phyloP scores from a whole-genome alignment of 2,888 invertebrate species.

The Diploptera punctata region DNA sequence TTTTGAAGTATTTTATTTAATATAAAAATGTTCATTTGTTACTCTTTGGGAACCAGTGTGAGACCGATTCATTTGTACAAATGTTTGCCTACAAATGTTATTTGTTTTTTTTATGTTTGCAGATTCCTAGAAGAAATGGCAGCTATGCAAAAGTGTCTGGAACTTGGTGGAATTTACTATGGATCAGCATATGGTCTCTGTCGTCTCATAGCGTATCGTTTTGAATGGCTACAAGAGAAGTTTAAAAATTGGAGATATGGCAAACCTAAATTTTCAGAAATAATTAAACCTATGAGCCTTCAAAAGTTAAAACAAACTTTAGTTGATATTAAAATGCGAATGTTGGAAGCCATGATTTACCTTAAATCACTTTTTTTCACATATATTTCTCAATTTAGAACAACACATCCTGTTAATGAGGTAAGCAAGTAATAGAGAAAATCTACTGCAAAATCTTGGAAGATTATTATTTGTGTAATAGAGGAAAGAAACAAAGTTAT shows the following conservation, averaged over 20 bases:
- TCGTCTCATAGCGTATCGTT: not conserved
- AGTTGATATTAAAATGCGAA: not conserved
- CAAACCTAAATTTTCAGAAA: not conserved
- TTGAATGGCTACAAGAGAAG: not conserved
- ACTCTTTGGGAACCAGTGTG: too few species aligned
- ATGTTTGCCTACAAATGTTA: too few species aligned
- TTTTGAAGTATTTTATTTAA: too few species aligned
- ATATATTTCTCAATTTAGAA: not conserved
- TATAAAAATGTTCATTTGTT: too few species aligned
- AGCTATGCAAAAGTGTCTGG: not conserved
- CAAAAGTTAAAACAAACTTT: not conserved
- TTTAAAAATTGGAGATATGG: not conserved
- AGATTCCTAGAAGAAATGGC: conserved; percentile 1
- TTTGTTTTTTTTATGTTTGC: too few species aligned
- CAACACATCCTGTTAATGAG: not conserved
- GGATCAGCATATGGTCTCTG: not conserved
- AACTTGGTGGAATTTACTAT: not conserved
- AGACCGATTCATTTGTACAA: too few species aligned
- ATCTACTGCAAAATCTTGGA: too few species aligned
- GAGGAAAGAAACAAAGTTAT: too few species aligned
- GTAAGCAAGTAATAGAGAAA: not conserved
- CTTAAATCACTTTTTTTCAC: not conserved
- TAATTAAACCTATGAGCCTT: not conserved
- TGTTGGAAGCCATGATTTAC: not conserved
- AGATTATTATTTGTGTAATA: too few species aligned